Percentiles rank a stretch among this genome's conserved stretches.
phyloP scores from a whole-genome alignment of 2,113 vertebrate genomes.

The Spermophilus dauricus region DNA sequence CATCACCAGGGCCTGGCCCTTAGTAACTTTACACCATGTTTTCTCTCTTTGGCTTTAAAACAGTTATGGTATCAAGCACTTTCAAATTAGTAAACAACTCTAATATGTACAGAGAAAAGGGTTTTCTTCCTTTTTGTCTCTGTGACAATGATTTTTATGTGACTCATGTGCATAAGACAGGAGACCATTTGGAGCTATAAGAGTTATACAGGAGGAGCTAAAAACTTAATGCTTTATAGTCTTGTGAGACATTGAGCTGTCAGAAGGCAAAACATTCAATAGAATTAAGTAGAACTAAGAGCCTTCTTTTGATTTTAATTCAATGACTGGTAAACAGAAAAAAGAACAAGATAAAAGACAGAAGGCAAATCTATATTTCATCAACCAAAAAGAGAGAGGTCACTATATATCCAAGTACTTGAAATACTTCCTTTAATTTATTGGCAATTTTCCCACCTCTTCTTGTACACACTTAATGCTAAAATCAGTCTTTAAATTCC shows the following conservation, averaged over 20 bases:
- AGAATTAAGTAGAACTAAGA: not conserved
- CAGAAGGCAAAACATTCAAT: not conserved
- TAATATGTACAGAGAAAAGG: not conserved
- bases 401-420: not conserved
- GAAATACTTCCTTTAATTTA: constrained; percentile 46
- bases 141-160: not conserved
- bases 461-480: not conserved
- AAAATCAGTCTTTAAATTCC: constrained; percentile 43
- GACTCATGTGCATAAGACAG: not conserved
- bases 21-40: not conserved
- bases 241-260: not conserved
- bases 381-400: not conserved
- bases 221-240: not conserved
- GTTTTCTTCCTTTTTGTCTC: not conserved
- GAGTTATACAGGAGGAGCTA: not conserved
- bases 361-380: not conserved
- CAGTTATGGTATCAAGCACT: not conserved
- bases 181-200: not conserved
- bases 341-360: constrained; percentile 16
- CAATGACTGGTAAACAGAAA: not conserved
- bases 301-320: constrained; percentile 52
- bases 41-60: not conserved
- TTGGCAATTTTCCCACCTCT: not conserved
- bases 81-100: not conserved
- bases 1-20: not conserved